Evolutionary conservation across 2,113 vertebrate species (phyloP).

Genomic region (Alouatta palliata): DNA sequence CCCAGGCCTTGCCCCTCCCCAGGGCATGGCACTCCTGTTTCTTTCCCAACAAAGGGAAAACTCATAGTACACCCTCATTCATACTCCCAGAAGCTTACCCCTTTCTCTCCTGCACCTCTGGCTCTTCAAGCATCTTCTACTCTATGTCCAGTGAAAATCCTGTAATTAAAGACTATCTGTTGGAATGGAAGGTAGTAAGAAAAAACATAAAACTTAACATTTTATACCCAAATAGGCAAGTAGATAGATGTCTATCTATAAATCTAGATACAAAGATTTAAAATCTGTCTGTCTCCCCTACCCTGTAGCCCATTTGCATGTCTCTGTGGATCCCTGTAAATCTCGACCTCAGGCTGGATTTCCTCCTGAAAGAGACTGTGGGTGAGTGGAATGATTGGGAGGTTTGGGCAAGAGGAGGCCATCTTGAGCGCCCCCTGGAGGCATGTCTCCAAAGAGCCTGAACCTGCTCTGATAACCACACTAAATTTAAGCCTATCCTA

Average conservation of each 20-base stretch:
- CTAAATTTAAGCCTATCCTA: not conserved
- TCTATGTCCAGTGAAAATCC: not conserved
- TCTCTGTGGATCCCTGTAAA: not conserved
- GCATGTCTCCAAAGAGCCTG: not conserved
- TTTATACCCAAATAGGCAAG: not conserved
- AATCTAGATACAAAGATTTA: not conserved
- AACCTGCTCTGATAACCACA: not conserved
- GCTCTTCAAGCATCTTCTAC: not conserved
- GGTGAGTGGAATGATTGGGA: not conserved
- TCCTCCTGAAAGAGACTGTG: not conserved
- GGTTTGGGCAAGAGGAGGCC: not conserved
- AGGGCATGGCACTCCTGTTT: not conserved
- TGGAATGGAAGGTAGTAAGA: not conserved
- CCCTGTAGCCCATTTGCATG: not conserved
- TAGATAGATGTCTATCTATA: not conserved
- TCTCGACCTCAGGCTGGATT: not conserved
- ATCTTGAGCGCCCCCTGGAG: constrained; percentile 1
- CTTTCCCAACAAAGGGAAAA: not conserved
- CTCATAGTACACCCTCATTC: not conserved
- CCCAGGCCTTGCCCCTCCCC: not conserved
- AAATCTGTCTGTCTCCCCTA: not conserved
- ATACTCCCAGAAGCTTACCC: not conserved
- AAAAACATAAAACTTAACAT: not conserved
- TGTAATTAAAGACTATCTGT: not conserved
- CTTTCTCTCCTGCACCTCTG: not conserved